A percentile compares a stretch with the other conserved stretches of the same genome.
These are phyloP conservation scores for Mesochorus sp. DNA, from an alignment of 2,888 invertebrate species.

Conservation along the genomic window DNA sequence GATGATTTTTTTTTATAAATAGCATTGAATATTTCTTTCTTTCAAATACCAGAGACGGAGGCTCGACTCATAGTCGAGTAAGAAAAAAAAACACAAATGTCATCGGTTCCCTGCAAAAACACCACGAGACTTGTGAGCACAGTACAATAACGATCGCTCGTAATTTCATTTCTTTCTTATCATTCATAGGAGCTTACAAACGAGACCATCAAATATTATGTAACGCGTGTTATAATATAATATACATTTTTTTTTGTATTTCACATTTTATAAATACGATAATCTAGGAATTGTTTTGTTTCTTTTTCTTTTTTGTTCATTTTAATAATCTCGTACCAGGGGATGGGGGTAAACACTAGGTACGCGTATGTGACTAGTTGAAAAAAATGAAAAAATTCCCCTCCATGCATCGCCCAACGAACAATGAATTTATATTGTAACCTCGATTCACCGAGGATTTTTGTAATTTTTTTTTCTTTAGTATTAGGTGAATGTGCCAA, in stretches of 20 bases:
- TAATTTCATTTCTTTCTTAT: too few relatives aligned
- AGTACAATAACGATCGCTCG: not conserved
- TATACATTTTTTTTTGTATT: slow-evolving; percentile 33
- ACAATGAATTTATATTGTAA: slow-evolving; percentile 20
- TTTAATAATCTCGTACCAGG: slow-evolving; percentile 50
- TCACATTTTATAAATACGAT: slow-evolving; percentile 23
- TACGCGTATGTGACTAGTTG: slow-evolving; percentile 77
- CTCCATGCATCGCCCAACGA: slow-evolving; percentile 55
- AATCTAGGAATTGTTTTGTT: slow-evolving; percentile 23
- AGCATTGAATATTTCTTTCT: too few relatives aligned
- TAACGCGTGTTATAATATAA: too few relatives aligned
- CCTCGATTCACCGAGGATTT: slow-evolving; percentile 18
- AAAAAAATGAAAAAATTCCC: slow-evolving; percentile 63
- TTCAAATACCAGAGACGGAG: not conserved
- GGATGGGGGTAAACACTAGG: too few relatives aligned
- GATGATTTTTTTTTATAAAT: too few relatives aligned
- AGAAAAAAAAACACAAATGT: too few relatives aligned
- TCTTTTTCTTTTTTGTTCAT: slow-evolving; percentile 33
- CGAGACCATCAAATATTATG: too few relatives aligned
- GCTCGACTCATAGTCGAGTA: not conserved
- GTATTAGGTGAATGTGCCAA: too few relatives aligned
- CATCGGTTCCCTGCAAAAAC: not conserved
- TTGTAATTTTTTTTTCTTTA: slow-evolving; percentile 20
- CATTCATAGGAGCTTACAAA: too few relatives aligned
- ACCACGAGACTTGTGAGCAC: not conserved